Base-by-base conservation (phyloP, 2,797 vertebrate species). In the Pterois miles region DNA sequence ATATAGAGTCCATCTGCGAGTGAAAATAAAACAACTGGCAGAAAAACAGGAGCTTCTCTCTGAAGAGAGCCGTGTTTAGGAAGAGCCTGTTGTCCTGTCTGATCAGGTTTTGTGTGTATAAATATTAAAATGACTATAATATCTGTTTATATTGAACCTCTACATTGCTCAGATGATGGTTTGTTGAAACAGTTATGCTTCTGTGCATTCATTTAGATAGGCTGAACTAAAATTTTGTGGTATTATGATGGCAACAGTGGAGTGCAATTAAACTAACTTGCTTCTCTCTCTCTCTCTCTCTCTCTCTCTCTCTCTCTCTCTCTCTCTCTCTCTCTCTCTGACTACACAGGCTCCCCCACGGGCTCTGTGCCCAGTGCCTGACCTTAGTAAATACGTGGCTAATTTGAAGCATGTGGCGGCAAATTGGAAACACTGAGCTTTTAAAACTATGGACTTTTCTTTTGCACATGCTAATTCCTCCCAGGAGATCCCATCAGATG, bases 391-490 rank as follows among this genome's bases (percentile, higher is more conserved):
- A 97, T 96, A 96, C 89, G 91, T 91, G 93, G 96, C 95, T 97
- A 96, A 97, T 97, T 96, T 96, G 96, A 97, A 96, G 95, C 96
- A 97, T 96, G 96, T 96, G 96, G 93, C 79, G 27, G 89, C 93
- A 97, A 97, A 97, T 96, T 96, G 95, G 95, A 97, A 97, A 96
- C 96, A 96, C 88, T 91, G 94, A 93, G 93, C 95, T 95, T 96
- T 95, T 93, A 93, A 95, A 96, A 95, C 95, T 94, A 94, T 93
- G 92, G 94, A 95, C 91, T 95, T 97, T 96, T 96, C 94, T 96
- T 96, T 96, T 95, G 96, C 93, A 92, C 94, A 94, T 96, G 95
- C 92, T 95, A 96, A 96, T 94, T 95, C 85, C 93, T 96, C 96
- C 96, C 96, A 95, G 76, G 96, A 96, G 96, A 96, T 94, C 88